phyloP scores from a whole-genome alignment of 2,888 invertebrate genomes.

The Ceramica pisi region DNA sequence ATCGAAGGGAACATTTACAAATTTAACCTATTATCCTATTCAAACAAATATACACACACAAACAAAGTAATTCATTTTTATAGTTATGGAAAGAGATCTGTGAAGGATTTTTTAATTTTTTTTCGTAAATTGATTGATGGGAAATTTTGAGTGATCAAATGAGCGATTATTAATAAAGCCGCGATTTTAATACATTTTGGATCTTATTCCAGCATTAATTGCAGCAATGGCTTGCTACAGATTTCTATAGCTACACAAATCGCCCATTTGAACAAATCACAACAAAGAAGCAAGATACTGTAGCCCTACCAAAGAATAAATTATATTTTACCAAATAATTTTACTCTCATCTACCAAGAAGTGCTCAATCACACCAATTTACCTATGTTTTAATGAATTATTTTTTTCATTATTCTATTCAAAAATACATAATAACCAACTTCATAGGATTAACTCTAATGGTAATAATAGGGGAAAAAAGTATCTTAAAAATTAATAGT shows the following conservation, averaged over 20 bases:
- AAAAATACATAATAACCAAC: slow-evolving; percentile 85
- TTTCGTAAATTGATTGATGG: slow-evolving; percentile 49
- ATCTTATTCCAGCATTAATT: background rate
- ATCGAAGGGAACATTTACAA: slow-evolving; percentile 82
- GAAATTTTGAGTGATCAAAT: slow-evolving; percentile 41
- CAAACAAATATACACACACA: slow-evolving; percentile 89
- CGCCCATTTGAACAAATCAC: slow-evolving; percentile 38
- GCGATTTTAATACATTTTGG: slow-evolving; percentile 3
- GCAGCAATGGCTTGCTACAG: background rate
- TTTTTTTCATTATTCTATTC: slow-evolving; percentile 65
- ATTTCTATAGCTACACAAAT: slow-evolving; percentile 9
- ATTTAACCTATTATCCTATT: slow-evolving; percentile 87
- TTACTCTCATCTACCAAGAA: slow-evolving; percentile 62
- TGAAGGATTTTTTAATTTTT: slow-evolving; percentile 61
- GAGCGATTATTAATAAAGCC: slow-evolving; percentile 3
- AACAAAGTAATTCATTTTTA: slow-evolving; percentile 73
- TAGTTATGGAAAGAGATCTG: slow-evolving; percentile 81
- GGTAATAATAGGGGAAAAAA: slow-evolving; percentile 84
- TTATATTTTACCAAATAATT: slow-evolving; percentile 65
- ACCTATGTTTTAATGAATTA: slow-evolving; percentile 72
- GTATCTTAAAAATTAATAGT: slow-evolving; percentile 88
- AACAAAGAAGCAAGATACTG: slow-evolving; percentile 43
- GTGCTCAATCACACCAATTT: slow-evolving; percentile 74
- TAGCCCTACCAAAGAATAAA: slow-evolving; percentile 60
- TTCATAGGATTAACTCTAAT: slow-evolving; percentile 85